phyloP scores from a whole-genome alignment of 1,140 invertebrate genomes.

The Phthorimaea operculella region DNA sequence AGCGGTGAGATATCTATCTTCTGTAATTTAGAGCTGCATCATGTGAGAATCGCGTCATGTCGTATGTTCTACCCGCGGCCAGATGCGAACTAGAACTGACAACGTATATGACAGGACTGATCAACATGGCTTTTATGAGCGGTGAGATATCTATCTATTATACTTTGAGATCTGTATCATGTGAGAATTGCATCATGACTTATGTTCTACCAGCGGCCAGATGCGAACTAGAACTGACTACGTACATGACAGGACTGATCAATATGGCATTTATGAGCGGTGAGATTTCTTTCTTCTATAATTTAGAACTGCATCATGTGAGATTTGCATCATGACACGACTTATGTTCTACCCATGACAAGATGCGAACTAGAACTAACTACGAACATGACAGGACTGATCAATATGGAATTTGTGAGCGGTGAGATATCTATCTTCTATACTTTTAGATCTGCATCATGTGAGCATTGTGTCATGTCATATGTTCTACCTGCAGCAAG shows the following conservation, averaged over 20 bases:
- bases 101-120: slow-evolving; percentile 66
- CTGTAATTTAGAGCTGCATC: too few species aligned
- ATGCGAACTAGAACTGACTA: slow-evolving; percentile 68
- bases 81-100: slow-evolving; percentile 68
- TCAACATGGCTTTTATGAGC: slow-evolving; percentile 71
- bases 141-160: too few species aligned
- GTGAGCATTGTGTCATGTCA: too few species aligned
- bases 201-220: slow-evolving; percentile 69
- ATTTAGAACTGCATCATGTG: too few species aligned
- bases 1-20: slow-evolving; percentile 60
- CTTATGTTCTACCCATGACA: slow-evolving; percentile 68
- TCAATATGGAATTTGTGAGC: slow-evolving; percentile 70
- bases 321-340: too few species aligned
- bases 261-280: slow-evolving; percentile 70
- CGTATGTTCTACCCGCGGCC: slow-evolving; percentile 69
- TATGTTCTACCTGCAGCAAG: too few species aligned
- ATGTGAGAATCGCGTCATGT: too few species aligned
- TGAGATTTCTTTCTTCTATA: slow-evolving; percentile 32
- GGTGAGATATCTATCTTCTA: slow-evolving; percentile 29
- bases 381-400: slow-evolving; percentile 66
- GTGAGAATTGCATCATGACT: slow-evolving; percentile 71
- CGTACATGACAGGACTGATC: slow-evolving; percentile 67
- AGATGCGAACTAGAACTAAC: slow-evolving; percentile 68
- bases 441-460: too few species aligned
- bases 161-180: too few species aligned